phyloP scores from a whole-genome alignment of 2,888 invertebrate genomes.

The Dexiosoma caninum region DNA sequence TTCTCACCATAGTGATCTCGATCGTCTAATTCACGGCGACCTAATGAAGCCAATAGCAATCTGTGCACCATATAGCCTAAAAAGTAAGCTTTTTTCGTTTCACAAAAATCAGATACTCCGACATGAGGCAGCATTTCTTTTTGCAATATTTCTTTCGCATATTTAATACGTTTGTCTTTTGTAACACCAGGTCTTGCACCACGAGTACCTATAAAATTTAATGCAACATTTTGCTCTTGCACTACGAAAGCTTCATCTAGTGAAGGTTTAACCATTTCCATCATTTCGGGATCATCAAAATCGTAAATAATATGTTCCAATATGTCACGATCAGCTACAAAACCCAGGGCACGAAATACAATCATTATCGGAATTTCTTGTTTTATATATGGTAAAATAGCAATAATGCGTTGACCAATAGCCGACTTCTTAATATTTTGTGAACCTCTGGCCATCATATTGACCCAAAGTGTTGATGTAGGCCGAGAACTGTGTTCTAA shows the following conservation, averaged over 20 bases:
- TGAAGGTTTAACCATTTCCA: conserved; percentile 99
- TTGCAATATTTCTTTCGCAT: conserved; percentile 98
- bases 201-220: conserved; percentile 98
- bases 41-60: conserved; percentile 93
- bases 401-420: conserved; percentile 98
- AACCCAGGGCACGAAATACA: conserved; percentile 98
- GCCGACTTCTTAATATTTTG: conserved; percentile 98
- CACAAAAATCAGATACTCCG: conserved; percentile 99
- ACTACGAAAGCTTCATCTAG: conserved; percentile 99
- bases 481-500: conserved; percentile 95
- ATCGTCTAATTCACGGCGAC: conserved; percentile 98
- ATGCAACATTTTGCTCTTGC: conserved; percentile 98
- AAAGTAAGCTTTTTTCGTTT: conserved; percentile 99
- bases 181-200: conserved; percentile 99
- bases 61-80: conserved; percentile 99
- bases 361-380: conserved; percentile 99
- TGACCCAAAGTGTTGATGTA: conserved; percentile 98
- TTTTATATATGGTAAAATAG: conserved; percentile 98
- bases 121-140: conserved; percentile 99
- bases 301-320: conserved; percentile 99
- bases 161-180: conserved; percentile 99
- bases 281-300: conserved; percentile 99
- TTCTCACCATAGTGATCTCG: conserved; percentile 96
- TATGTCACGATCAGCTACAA: conserved; percentile 99
- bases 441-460: conserved; percentile 99